A percentile compares a stretch with the other conserved stretches of the same genome.
Conservation (phyloP, 2,797 vertebrate species). For the Oceanodroma leucorhoa region DNA sequence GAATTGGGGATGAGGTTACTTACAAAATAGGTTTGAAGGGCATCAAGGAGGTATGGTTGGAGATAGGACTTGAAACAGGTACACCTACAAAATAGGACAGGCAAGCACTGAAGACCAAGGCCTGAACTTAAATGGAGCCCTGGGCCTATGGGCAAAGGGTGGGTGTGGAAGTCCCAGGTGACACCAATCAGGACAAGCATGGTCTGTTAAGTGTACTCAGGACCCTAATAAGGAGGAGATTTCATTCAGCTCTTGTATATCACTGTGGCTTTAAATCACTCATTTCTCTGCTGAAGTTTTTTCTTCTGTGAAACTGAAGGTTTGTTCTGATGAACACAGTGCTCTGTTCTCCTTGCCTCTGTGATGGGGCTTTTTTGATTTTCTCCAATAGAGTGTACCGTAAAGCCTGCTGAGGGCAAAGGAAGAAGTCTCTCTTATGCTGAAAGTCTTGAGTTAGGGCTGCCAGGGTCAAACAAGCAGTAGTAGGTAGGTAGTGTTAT, state of each 20-base stretch:
- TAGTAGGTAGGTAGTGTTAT: neutral
- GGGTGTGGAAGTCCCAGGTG: neutral
- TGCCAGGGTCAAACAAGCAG: neutral
- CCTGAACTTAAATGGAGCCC: neutral
- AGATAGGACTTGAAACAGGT: fast-evolving
- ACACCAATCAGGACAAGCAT: neutral
- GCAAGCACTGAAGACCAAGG: fast-evolving
- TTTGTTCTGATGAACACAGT: fast-evolving
- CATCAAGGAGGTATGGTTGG: fast-evolving
- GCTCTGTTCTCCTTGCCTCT: neutral
- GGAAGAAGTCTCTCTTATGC: fast-evolving
- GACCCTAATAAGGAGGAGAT: neutral
- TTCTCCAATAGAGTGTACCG: fast-evolving
- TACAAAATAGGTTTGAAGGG: fast-evolving
- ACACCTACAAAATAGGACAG: fast-evolving
- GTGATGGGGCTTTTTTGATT: fast-evolving
- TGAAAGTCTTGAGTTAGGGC: neutral
- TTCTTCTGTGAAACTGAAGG: neutral
- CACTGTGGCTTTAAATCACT: neutral
- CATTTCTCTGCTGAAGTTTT: fast-evolving
- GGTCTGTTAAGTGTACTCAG: neutral
- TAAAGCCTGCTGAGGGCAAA: neutral
- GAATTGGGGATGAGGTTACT: neutral
- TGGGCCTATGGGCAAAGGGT: neutral
- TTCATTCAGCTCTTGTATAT: neutral